phyloP scores from a whole-genome alignment of 1,140 invertebrate species.

The Brachystomella parvula region DNA sequence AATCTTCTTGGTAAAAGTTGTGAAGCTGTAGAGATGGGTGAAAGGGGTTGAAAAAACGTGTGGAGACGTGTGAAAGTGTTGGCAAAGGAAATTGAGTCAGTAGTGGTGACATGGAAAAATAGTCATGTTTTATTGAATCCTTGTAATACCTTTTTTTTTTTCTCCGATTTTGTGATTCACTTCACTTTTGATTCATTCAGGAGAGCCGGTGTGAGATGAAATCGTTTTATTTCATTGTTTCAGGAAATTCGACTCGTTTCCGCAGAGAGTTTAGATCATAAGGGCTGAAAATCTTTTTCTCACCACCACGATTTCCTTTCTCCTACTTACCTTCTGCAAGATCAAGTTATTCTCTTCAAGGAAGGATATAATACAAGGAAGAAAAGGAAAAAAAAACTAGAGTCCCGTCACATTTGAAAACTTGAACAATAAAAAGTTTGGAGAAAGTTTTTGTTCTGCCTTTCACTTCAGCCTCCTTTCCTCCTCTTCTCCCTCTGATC shows the following conservation, averaged over 20 bases:
- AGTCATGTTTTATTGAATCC: constrained; percentile 2
- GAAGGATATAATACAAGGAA: background rate
- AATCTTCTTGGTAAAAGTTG: background rate
- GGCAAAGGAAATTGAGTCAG: too few relatives aligned
- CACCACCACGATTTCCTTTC: background rate
- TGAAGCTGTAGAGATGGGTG: background rate
- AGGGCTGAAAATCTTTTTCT: background rate
- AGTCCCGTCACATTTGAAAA: background rate
- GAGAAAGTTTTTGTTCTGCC: too few relatives aligned
- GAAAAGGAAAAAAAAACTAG: background rate
- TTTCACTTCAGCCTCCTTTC: too few relatives aligned
- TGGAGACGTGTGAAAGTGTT: background rate
- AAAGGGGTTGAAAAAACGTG: background rate
- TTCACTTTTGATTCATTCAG: constrained; percentile 3
- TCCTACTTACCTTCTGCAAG: background rate
- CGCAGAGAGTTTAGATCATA: background rate
- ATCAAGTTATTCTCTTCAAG: background rate
- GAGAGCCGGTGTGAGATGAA: background rate
- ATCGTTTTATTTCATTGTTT: constrained; percentile 9
- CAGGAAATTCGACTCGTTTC: background rate
- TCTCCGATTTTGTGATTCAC: background rate
- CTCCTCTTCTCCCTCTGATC: too few relatives aligned
- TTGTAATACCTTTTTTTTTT: background rate
- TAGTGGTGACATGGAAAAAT: too few relatives aligned
- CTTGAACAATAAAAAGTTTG: background rate